Evolutionary conservation across 2,888 invertebrate species (phyloP).

Genomic region (Drosophila monieri): DNA sequence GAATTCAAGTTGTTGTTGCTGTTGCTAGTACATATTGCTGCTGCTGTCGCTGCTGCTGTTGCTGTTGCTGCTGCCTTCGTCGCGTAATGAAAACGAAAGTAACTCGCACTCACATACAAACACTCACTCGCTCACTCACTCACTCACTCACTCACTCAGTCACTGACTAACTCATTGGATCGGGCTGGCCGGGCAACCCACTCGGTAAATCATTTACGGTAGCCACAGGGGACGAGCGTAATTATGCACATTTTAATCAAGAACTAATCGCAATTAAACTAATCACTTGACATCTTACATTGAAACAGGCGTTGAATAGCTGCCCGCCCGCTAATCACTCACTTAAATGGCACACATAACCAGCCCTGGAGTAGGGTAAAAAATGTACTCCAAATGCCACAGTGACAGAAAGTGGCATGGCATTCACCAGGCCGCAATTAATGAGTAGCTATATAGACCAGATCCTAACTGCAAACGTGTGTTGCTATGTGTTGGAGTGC

Average conservation of each 20-base stretch:
- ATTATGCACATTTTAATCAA: slow-evolving; percentile 41
- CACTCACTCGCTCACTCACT: background rate
- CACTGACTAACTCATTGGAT: slow-evolving; percentile 33
- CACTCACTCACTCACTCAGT: slow-evolving; percentile 33
- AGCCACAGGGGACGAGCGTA: slow-evolving; percentile 7
- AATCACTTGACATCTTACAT: slow-evolving; percentile 46
- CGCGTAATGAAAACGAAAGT: slow-evolving; percentile 81
- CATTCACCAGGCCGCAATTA: slow-evolving; percentile 17
- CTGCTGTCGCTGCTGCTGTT: slow-evolving; percentile 23
- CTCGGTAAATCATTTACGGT: slow-evolving; percentile 45
- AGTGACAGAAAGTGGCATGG: slow-evolving; percentile 22
- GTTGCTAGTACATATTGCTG: slow-evolving; percentile 21
- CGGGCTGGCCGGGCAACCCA: slow-evolving; percentile 19
- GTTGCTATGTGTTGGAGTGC: background rate
- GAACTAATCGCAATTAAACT: slow-evolving; percentile 41
- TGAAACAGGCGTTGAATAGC: slow-evolving; percentile 41
- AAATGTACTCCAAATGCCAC: slow-evolving; percentile 29
- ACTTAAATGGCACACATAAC: slow-evolving; percentile 39
- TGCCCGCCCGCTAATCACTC: slow-evolving; percentile 30
- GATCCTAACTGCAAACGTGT: slow-evolving; percentile 8
- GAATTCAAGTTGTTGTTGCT: slow-evolving; percentile 65
- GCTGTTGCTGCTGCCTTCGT: slow-evolving; percentile 38
- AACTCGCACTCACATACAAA: slow-evolving; percentile 53
- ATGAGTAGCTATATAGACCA: slow-evolving; percentile 13
- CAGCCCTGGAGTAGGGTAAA: slow-evolving; percentile 12